These are phyloP conservation scores for Schizaphis graminum DNA, from an alignment of 2,888 invertebrate genomes.

Conservation along the genomic window DNA sequence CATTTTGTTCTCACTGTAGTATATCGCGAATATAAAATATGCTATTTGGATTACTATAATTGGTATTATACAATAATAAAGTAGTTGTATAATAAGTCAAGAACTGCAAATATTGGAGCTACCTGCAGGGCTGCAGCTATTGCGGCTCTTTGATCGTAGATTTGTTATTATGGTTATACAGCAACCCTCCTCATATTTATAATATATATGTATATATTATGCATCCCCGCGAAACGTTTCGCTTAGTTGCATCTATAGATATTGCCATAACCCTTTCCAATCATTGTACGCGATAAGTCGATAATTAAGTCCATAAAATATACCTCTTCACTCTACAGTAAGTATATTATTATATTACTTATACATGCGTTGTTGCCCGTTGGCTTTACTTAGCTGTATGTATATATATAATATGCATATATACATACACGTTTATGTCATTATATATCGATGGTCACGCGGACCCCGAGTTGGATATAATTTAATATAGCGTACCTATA, in stretches of 20 bases:
- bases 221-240: not conserved
- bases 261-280: not conserved
- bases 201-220: not conserved
- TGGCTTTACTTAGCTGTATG: not conserved
- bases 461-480: not conserved
- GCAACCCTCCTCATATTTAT: not conserved
- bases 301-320: constrained; percentile 5
- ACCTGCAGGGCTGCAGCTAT: not conserved
- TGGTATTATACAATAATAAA: not conserved
- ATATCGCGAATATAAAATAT: not conserved
- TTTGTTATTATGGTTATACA: not conserved
- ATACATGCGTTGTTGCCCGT: not conserved
- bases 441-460: constrained; percentile 17
- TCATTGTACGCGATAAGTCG: not conserved
- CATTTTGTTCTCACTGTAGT: not conserved
- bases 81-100: not conserved
- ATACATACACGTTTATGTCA: constrained; percentile 22
- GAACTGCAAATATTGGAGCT: not conserved
- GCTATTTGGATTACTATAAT: not conserved
- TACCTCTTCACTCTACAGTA: not conserved
- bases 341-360: not conserved
- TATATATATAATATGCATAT: not conserved
- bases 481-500: not conserved
- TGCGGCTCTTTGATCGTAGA: not conserved
- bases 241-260: not conserved